Base-by-base conservation (phyloP, 2,797 vertebrate genomes). In the Sebastes cheni region DNA sequence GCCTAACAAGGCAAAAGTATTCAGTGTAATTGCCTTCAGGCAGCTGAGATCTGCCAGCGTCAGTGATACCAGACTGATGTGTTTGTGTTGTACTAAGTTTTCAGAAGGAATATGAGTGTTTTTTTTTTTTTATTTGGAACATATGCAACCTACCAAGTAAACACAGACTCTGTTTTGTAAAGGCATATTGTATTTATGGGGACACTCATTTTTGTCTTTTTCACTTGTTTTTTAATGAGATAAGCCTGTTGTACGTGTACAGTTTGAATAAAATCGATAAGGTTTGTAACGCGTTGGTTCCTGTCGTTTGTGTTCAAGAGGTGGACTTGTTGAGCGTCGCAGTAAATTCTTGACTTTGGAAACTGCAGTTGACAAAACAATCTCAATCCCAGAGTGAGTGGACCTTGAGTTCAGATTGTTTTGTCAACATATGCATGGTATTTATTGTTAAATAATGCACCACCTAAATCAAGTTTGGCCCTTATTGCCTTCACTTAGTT, bases 171-270 rank as follows among this genome's bases (percentile, higher is more conserved):
- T 79, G 80, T 81, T 91, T 86, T 83, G 69, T 79, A 75, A 91
- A 89, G 84, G 69, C 86, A 85, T 91, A 86, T 87, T 93, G 91
- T 95, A 94, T 95, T 94, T 93, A 94, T 93, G 88, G 87, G 89
- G 88, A 83, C 89, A 88, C 84, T 93, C 96, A 96, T 97, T 85
- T 90, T 94, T 96, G 80, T 92, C 97, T 98, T 97, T 96, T 91
- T 83, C 76, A 97, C 95, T 81, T 93, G 83, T 93, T 85, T 91
- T 87, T 82, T 42, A 72, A 89, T 88, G 82, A 92, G 89, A 91
- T 86, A 93, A 84, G 85, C 90, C 93, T 93, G 92, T 95, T 93
- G 85, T 93, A 91, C 79, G 81, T 96, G 94, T 96, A 96, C 96
- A 96, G 95, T 95, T 95, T 93, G 91, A 96, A 96, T 96, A 96